Percentiles rank a stretch among this genome's conserved stretches.
phyloP scores from a whole-genome alignment of 2,797 vertebrate species.

The Bryconaethiops microstoma region DNA sequence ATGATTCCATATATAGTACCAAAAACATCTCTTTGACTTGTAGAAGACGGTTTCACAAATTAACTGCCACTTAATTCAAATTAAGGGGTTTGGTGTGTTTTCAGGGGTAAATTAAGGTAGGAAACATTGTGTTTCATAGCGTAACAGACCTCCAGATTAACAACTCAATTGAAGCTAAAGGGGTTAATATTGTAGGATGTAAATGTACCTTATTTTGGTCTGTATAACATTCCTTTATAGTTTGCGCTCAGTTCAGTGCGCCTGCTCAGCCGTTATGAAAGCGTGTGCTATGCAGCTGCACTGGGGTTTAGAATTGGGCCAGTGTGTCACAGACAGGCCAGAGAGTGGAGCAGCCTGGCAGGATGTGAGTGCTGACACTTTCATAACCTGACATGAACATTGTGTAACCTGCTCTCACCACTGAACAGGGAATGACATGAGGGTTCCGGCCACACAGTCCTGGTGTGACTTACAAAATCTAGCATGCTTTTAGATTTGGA shows the following conservation, averaged over 20 bases:
- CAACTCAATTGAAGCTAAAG: no score
- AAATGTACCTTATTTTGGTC: neutral
- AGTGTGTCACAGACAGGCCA: conserved; percentile 35
- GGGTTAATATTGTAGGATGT: neutral
- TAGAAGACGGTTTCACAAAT: no score
- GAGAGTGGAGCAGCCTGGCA: neutral
- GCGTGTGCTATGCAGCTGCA: conserved; percentile 6
- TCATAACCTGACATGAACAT: conserved; percentile 8
- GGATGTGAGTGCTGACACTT: conserved; percentile 10
- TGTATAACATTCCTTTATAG: neutral
- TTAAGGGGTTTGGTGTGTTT: no score
- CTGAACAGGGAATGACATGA: neutral
- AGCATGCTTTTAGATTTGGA: no score
- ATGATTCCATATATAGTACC: no score
- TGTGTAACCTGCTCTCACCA: conserved; percentile 9
- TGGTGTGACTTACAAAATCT: neutral
- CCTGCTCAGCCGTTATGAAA: conserved; percentile 9
- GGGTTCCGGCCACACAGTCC: neutral
- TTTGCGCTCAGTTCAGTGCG: neutral
- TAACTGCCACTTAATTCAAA: no score
- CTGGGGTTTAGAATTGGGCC: conserved; percentile 18
- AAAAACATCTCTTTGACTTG: no score
- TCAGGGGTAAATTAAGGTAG: no score
- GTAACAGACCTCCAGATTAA: neutral
- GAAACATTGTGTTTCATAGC: no score